Conservation (phyloP, 1,140 invertebrate genomes). For the Ptiloglossa arizonensis region DNA sequence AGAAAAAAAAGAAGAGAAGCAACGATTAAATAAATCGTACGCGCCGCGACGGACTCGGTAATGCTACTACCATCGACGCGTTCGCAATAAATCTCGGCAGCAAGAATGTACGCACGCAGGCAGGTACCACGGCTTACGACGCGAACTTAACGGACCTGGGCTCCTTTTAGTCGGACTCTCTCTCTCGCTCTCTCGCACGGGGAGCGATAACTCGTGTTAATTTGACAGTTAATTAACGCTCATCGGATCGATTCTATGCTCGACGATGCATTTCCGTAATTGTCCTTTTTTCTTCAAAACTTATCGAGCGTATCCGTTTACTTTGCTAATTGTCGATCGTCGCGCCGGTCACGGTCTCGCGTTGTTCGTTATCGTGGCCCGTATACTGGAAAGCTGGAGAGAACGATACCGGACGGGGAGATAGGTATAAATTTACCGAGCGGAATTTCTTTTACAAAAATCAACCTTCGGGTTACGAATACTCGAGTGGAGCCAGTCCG, state of each 20-base stretch:
- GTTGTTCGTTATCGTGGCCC: too few relatives aligned
- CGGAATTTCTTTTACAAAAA: too few relatives aligned
- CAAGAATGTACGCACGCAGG: not conserved
- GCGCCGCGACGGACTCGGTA: not conserved
- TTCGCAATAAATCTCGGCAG: conserved; percentile 29
- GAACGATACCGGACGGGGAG: too few relatives aligned
- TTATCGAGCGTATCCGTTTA: conserved; percentile 19
- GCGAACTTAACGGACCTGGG: conserved; percentile 19
- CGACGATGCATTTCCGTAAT: conserved; percentile 66
- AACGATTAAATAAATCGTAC: not conserved
- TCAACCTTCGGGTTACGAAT: too few relatives aligned
- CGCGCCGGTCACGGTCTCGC: too few relatives aligned
- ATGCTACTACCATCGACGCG: not conserved
- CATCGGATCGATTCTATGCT: conserved; percentile 70
- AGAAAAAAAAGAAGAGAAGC: too few relatives aligned
- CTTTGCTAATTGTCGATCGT: conserved; percentile 29
- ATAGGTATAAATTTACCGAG: too few relatives aligned
- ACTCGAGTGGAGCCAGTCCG: too few relatives aligned
- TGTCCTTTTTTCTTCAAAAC: conserved; percentile 7
- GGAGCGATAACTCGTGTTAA: conserved; percentile 72
- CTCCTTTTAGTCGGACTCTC: not conserved
- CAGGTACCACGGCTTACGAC: not conserved
- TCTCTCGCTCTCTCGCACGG: conserved; percentile 1
- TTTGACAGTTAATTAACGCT: conserved; percentile 76
- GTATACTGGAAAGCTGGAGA: too few relatives aligned